These are phyloP conservation scores for Danio rerio DNA, from an alignment of 2,113 vertebrate species.

Conservation along the genomic window DNA sequence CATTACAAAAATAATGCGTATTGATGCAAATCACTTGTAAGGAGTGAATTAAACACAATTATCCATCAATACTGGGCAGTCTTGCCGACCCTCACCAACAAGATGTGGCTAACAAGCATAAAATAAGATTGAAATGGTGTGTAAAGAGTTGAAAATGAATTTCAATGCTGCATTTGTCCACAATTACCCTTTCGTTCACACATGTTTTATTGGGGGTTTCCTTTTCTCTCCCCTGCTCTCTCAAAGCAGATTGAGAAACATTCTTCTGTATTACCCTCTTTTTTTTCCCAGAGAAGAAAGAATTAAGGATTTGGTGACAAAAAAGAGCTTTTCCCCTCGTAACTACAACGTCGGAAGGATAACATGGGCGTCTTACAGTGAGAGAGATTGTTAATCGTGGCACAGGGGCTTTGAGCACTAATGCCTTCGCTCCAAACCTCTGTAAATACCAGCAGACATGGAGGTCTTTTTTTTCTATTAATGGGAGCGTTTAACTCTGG, in stretches of 20 bases:
- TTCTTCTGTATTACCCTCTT: constrained; percentile 88
- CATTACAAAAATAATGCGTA: constrained; percentile 83
- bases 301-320: constrained; percentile 92
- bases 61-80: constrained; percentile 96
- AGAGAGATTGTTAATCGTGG: constrained; percentile 81
- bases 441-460: constrained; percentile 74
- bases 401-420: constrained; percentile 79
- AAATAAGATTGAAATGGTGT: constrained; percentile 99
- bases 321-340: constrained; percentile 82
- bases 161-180: constrained; percentile 99
- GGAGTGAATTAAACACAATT: constrained; percentile 99
- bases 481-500: constrained; percentile 71
- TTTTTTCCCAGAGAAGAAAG: constrained; percentile 84
- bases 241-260: constrained; percentile 99
- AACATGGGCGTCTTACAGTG: constrained; percentile 80
- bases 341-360: constrained; percentile 76
- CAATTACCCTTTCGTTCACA: constrained; percentile 99
- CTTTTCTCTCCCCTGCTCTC: constrained; percentile 64
- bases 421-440: constrained; percentile 80
- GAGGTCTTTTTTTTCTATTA: constrained; percentile 69
- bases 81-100: constrained; percentile 97
- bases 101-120: constrained; percentile 99
- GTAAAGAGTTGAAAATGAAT: constrained; percentile 99
- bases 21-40: constrained; percentile 94
- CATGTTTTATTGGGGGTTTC: constrained; percentile 93